Conservation (phyloP, 2,888 invertebrate genomes). For the Xanthostigma xanthostigma region DNA sequence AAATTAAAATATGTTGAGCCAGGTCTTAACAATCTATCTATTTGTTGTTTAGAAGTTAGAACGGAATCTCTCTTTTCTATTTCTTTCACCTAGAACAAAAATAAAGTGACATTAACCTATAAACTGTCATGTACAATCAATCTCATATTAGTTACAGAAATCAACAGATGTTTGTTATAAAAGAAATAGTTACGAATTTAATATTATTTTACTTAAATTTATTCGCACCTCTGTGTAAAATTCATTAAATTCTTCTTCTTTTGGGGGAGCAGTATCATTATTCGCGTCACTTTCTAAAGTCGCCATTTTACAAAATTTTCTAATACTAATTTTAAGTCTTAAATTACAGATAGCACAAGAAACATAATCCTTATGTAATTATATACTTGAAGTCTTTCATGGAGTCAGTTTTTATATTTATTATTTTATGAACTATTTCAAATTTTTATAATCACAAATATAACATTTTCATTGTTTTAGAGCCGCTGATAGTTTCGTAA, state of each 20-base stretch:
- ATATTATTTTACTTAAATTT: neutral
- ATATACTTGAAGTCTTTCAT: too few species aligned
- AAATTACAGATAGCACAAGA: too few species aligned
- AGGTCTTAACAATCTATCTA: slow-evolving; percentile 85
- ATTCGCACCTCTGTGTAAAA: slow-evolving; percentile 66
- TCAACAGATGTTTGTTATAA: neutral
- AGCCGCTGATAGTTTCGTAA: too few species aligned
- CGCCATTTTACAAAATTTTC: too few species aligned
- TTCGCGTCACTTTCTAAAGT: neutral
- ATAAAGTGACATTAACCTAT: neutral
- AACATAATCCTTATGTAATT: too few species aligned
- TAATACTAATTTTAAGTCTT: too few species aligned
- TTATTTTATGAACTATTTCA: too few species aligned
- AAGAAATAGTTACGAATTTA: neutral
- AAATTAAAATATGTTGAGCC: slow-evolving; percentile 98
- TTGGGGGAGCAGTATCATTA: slow-evolving; percentile 27
- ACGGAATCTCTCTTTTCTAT: slow-evolving; percentile 96
- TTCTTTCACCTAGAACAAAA: slow-evolving; percentile 75
- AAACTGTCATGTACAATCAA: neutral
- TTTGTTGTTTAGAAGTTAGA: slow-evolving; percentile 92
- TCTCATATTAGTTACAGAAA: neutral
- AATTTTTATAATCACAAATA: too few species aligned
- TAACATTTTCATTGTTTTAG: too few species aligned
- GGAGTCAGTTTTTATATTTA: too few species aligned
- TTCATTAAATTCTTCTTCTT: slow-evolving; percentile 60